A percentile compares a stretch with the other conserved stretches of the same genome.
Evolutionary conservation across 2,113 vertebrate species (phyloP).

Genomic region (Excalfactoria chinensis): DNA sequence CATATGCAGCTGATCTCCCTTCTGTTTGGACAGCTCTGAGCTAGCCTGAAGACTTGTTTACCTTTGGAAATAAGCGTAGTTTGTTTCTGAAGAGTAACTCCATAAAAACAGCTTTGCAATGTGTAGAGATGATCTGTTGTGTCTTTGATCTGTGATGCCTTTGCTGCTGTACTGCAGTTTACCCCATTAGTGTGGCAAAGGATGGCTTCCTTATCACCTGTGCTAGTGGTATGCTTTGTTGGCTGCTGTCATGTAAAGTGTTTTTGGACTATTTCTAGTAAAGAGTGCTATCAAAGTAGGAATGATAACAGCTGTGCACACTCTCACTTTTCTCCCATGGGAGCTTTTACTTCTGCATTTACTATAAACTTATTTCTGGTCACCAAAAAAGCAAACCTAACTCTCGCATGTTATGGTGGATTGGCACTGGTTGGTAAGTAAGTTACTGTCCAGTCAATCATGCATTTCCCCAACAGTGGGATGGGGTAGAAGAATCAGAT

Average conservation of each 20-base stretch:
- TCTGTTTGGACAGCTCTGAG: background rate
- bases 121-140: background rate
- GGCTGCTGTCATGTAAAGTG: background rate
- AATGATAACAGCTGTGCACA: background rate
- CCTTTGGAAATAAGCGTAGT: background rate
- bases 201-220: background rate
- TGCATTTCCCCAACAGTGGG: background rate
- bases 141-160: background rate
- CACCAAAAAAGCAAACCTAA: background rate
- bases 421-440: background rate
- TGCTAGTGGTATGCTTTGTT: background rate
- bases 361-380: background rate
- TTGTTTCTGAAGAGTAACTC: background rate
- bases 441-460: fast-evolving
- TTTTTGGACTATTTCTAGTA: background rate
- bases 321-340: background rate
- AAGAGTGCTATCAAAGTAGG: background rate
- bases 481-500: background rate
- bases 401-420: background rate
- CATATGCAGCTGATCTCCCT: background rate
- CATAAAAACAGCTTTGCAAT: background rate
- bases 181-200: background rate
- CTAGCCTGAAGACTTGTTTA: background rate
- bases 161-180: background rate
- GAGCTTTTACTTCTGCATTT: background rate